Conservation (phyloP, 2,113 vertebrate species). For the Phrynosoma platyrhinos region DNA sequence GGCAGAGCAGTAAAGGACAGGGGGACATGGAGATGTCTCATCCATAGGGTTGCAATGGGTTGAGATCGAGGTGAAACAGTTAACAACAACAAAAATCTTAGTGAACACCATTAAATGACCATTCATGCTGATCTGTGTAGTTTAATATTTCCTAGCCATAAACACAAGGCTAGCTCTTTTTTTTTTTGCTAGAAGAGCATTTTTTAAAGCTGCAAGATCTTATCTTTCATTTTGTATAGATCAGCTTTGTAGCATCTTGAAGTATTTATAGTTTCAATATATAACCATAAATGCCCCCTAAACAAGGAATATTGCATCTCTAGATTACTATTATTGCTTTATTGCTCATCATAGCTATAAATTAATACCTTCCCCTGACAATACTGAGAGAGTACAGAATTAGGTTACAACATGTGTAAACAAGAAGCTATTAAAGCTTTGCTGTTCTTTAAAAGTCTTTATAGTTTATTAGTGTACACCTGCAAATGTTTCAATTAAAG, state of each 20-base stretch:
- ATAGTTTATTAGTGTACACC: conserved; percentile 73
- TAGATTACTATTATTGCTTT: conserved; percentile 81
- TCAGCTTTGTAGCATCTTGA: conserved; percentile 65
- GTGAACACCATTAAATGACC: conserved; percentile 28
- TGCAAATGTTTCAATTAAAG: conserved; percentile 82
- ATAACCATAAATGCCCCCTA: conserved; percentile 79
- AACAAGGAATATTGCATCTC: conserved; percentile 79
- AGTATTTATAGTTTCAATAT: conserved; percentile 83
- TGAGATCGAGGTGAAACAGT: no score
- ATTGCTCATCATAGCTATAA: conserved; percentile 77
- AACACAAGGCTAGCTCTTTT: conserved; percentile 47
- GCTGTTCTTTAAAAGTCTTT: conserved; percentile 77
- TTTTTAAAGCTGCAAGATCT: conserved; percentile 61
- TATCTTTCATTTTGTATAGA: conserved; percentile 71
- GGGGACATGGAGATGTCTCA: no score
- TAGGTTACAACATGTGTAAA: conserved; percentile 72
- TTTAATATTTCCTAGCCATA: conserved; percentile 37
- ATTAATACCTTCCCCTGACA: conserved; percentile 76
- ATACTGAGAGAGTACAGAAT: conserved; percentile 62
- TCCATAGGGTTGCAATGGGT: no score
- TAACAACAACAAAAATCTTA: neutral
- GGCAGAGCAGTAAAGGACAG: no score
- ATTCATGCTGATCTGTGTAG: neutral
- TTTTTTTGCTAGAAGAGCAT: conserved; percentile 57
- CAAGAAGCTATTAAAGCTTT: conserved; percentile 74